Evolutionary conservation across 2,113 vertebrate species (phyloP).

Genomic region (Eubucco bourcierii): DNA sequence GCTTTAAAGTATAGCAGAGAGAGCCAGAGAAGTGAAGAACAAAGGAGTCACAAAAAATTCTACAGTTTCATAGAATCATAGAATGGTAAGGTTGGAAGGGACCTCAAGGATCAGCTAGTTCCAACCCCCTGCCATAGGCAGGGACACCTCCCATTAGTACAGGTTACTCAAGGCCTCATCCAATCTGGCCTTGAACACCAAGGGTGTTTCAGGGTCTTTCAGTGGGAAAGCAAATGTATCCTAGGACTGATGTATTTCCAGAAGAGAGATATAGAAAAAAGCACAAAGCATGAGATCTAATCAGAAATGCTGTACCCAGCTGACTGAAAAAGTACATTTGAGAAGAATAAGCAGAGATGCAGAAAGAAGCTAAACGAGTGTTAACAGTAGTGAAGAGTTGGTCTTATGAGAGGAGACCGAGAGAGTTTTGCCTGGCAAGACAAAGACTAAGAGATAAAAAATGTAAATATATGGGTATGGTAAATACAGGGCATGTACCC

Average conservation of each 20-base stretch:
- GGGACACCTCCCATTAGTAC: no score
- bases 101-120: no score
- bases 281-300: neutral
- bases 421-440: neutral
- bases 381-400: neutral
- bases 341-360: neutral
- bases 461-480: neutral
- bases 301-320: neutral
- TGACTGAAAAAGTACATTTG: neutral
- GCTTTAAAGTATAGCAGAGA: neutral
- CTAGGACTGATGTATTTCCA: neutral
- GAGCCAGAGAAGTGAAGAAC: neutral
- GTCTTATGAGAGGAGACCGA: neutral
- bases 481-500: neutral
- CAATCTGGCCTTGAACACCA: no score
- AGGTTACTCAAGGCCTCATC: no score
- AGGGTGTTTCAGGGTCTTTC: neutral
- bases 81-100: no score
- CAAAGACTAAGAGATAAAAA: neutral
- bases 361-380: neutral
- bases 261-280: neutral
- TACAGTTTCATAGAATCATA: no score
- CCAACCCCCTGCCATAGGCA: no score
- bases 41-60: neutral
- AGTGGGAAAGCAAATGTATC: neutral